Conservation (phyloP, 2,797 vertebrate species). For the Mycteria americana region DNA sequence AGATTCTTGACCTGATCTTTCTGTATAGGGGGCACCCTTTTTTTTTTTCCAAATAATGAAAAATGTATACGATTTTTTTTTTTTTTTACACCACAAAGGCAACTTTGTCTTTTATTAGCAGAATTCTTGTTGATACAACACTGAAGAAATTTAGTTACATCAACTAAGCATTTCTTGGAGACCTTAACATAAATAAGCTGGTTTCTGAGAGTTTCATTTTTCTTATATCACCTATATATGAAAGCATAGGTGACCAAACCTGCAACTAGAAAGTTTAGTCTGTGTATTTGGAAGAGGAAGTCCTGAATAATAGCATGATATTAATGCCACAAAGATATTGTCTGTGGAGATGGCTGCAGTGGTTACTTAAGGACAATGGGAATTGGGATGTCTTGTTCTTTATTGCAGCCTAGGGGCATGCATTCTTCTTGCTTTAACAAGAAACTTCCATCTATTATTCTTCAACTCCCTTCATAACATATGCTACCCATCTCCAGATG, state of each 20-base stretch:
- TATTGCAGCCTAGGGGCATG: constrained; percentile 24
- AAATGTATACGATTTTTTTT: not conserved
- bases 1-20: not conserved
- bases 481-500: not conserved
- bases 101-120: not conserved
- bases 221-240: not conserved
- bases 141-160: not conserved
- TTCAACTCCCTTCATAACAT: not conserved
- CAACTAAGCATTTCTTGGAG: not conserved
- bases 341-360: constrained; percentile 8
- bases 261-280: not conserved
- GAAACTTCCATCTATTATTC: constrained; percentile 55
- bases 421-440: constrained; percentile 54
- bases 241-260: not conserved
- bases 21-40: not conserved
- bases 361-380: constrained; percentile 50
- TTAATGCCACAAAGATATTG: not conserved
- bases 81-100: not conserved
- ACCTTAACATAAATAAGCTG: not conserved
- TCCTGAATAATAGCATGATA: not conserved
- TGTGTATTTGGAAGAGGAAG: not conserved
- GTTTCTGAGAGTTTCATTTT: not conserved
- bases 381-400: constrained; percentile 24
- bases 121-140: not conserved
- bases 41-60: not conserved